Percentiles rank a stretch among this genome's conserved stretches.
Evolutionary conservation across 2,888 invertebrate species (phyloP).

Genomic region (Zygaena filipendulae): DNA sequence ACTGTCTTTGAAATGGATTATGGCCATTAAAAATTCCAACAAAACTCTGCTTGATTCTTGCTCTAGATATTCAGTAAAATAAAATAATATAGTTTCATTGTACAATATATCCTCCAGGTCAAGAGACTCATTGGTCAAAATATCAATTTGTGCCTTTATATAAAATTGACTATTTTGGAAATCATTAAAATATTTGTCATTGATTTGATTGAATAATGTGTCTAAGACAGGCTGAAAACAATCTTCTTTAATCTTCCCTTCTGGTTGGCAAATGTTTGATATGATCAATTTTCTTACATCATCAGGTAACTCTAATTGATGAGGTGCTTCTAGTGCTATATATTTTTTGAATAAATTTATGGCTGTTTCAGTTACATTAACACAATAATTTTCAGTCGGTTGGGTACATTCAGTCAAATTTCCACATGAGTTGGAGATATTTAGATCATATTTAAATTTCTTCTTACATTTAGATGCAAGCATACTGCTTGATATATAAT

Average conservation of each 20-base stretch:
- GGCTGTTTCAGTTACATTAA: constrained; percentile 67
- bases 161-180: constrained; percentile 89
- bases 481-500: background rate
- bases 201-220: constrained; percentile 74
- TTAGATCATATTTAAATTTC: no score
- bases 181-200: constrained; percentile 79
- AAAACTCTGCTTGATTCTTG: constrained; percentile 78
- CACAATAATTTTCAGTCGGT: constrained; percentile 18
- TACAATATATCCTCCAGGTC: constrained; percentile 88
- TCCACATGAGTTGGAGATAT: constrained; percentile 39
- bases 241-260: constrained; percentile 72
- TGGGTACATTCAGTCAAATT: constrained; percentile 32
- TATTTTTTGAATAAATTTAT: constrained; percentile 82
- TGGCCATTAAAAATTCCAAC: constrained; percentile 91
- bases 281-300: constrained; percentile 68
- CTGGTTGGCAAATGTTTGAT: constrained; percentile 74
- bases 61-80: constrained; percentile 96
- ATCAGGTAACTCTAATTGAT: constrained; percentile 69
- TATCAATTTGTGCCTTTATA: constrained; percentile 93
- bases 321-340: constrained; percentile 75
- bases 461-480: no score
- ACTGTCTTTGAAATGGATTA: constrained; percentile 87
- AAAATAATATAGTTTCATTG: constrained; percentile 91
- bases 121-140: constrained; percentile 83
- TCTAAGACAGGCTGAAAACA: constrained; percentile 81